These are phyloP conservation scores for Melanchra persicariae DNA, from an alignment of 2,888 invertebrate genomes.

Conservation along the genomic window DNA sequence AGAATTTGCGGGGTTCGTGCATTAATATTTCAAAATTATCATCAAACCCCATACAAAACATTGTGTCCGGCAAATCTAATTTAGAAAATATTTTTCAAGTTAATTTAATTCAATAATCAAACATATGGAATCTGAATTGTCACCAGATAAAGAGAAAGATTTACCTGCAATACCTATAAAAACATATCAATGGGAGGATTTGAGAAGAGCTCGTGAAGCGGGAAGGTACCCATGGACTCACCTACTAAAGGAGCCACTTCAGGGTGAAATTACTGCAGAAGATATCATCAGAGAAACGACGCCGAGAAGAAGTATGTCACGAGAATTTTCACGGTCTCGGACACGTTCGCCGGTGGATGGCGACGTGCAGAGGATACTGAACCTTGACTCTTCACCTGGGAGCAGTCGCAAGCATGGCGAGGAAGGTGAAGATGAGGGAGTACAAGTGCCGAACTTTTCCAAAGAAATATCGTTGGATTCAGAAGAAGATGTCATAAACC, in stretches of 20 bases:
- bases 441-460: conserved; percentile 88
- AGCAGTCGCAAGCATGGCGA: conserved; percentile 88
- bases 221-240: conserved; percentile 96
- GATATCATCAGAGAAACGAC: conserved; percentile 87
- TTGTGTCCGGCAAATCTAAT: conserved; percentile 66
- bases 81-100: conserved; percentile 48
- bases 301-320: conserved; percentile 88
- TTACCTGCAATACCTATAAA: conserved; percentile 93
- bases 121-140: conserved; percentile 91
- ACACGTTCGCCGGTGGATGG: conserved; percentile 84
- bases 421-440: conserved; percentile 86
- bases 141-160: conserved; percentile 87
- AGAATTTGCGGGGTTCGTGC: conserved; percentile 81
- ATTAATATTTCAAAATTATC: conserved; percentile 65
- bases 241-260: conserved; percentile 92
- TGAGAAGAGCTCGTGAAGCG: conserved; percentile 92
- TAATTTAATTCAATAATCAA: conserved; percentile 75
- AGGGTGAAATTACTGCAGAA: conserved; percentile 88
- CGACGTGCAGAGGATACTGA: conserved; percentile 84
- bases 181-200: conserved; percentile 96
- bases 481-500: conserved; percentile 84
- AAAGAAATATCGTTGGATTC: conserved; percentile 87
- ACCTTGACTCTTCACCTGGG: conserved; percentile 88
- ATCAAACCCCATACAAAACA: conserved; percentile 56
- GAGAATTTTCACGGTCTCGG: conserved; percentile 86